A percentile compares a stretch with the other conserved stretches of the same genome.
phyloP scores from a whole-genome alignment of 2,113 vertebrate species.

The Catharus minimus region DNA sequence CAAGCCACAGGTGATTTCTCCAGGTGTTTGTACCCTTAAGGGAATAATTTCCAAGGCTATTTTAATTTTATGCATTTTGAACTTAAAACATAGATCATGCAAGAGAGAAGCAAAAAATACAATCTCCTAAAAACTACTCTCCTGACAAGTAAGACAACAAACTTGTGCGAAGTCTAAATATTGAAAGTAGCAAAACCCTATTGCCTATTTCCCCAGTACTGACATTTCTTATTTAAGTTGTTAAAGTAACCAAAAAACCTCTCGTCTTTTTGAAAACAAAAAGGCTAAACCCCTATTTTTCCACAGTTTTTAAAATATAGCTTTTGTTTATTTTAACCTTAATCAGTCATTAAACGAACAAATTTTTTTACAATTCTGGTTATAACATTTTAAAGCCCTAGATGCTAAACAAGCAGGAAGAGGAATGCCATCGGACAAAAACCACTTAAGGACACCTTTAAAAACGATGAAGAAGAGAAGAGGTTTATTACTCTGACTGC shows the following conservation, averaged over 20 bases:
- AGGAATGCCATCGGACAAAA: neutral
- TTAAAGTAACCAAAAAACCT: rapidly evolving
- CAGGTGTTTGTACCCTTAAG: neutral
- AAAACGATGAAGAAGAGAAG: neutral
- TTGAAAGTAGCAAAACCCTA: neutral
- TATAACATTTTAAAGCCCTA: neutral
- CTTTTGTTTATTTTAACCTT: neutral
- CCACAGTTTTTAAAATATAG: neutral
- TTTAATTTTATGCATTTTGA: neutral
- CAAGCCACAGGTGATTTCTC: neutral
- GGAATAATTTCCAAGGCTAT: neutral
- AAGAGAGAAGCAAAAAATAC: neutral
- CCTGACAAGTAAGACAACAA: neutral
- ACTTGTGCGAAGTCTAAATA: neutral
- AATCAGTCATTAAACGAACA: neutral
- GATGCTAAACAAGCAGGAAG: neutral
- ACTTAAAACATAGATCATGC: neutral
- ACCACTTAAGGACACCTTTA: neutral
- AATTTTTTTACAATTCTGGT: neutral
- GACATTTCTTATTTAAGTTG: neutral
- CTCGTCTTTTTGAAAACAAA: neutral
- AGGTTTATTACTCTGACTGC: rapidly evolving
- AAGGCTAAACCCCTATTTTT: rapidly evolving
- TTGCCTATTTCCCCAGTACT: neutral
- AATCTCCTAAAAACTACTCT: neutral